Conservation (phyloP, 1,140 invertebrate genomes). For the Listronotus oregonensis region DNA sequence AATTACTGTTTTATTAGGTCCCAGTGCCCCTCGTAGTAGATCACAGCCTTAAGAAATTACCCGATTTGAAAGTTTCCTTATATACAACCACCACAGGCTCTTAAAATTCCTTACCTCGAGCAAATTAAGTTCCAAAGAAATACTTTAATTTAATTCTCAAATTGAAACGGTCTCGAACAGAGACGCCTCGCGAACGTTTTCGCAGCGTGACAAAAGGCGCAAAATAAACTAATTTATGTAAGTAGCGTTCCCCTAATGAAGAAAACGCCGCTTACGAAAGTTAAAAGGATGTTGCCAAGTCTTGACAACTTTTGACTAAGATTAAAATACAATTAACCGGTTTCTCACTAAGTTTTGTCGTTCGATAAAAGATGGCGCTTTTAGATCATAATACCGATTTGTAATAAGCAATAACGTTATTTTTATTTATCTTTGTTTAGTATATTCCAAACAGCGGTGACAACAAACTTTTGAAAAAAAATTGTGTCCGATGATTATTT, state of each 20-base stretch:
- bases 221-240: slow-evolving; percentile 41
- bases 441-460: too few relatives aligned
- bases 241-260: slow-evolving; percentile 36
- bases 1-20: too few relatives aligned
- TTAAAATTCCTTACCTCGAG: slow-evolving; percentile 28
- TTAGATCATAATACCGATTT: too few relatives aligned
- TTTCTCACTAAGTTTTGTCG: too few relatives aligned
- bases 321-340: background rate
- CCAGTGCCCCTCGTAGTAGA: too few relatives aligned
- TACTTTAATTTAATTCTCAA: slow-evolving; percentile 38
- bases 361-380: too few relatives aligned
- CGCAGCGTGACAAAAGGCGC: slow-evolving; percentile 31
- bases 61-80: slow-evolving; percentile 18
- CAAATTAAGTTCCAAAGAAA: slow-evolving; percentile 37
- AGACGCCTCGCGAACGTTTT: slow-evolving; percentile 28
- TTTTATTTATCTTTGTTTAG: too few relatives aligned
- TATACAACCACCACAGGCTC: slow-evolving; percentile 18
- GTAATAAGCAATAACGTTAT: too few relatives aligned
- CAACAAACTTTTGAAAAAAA: too few relatives aligned
- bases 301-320: background rate
- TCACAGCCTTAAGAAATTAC: background rate
- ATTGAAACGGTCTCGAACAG: slow-evolving; percentile 35
- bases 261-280: slow-evolving; percentile 2
- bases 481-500: too few relatives aligned
- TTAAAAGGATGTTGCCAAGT: slow-evolving; percentile 25